A percentile compares a stretch with the other conserved stretches of the same genome.
These are phyloP conservation scores for Corythornis leucogaster DNA, from an alignment of 2,797 vertebrate genomes.

Conservation along the genomic window DNA sequence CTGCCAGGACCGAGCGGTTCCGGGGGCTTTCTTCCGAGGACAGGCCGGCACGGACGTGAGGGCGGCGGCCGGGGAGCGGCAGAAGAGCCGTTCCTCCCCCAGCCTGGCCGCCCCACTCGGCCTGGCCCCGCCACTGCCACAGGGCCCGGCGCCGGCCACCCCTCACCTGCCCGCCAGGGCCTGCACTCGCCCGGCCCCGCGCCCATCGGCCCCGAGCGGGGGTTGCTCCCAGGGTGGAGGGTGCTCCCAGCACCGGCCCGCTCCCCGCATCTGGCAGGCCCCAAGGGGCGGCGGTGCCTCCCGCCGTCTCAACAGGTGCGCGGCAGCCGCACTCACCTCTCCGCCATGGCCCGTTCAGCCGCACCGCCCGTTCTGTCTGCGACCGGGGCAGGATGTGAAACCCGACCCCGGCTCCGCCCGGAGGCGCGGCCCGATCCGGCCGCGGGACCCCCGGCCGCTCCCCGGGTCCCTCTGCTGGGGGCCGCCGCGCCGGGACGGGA, in stretches of 20 bases:
- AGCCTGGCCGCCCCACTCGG: not conserved
- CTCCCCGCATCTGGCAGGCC: too few species aligned
- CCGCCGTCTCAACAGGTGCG: conserved; percentile 28
- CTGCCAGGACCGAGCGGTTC: not conserved
- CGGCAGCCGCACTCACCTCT: not conserved
- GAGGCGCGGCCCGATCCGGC: not conserved
- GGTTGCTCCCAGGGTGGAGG: too few species aligned
- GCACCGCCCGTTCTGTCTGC: not conserved
- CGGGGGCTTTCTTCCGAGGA: not conserved
- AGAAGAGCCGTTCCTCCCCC: not conserved
- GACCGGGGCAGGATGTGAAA: conserved; percentile 22
- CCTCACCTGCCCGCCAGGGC: not conserved
- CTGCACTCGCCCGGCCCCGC: not conserved
- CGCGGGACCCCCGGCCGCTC: conserved; percentile 2
- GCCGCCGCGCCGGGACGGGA: not conserved
- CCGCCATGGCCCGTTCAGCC: not conserved
- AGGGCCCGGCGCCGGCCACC: not conserved
- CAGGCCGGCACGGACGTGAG: too few species aligned
- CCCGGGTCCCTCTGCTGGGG: conserved; percentile 45
- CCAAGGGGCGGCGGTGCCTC: not conserved
- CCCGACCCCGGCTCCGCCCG: not conserved
- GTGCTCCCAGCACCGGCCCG: not conserved
- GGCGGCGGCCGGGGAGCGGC: too few species aligned
- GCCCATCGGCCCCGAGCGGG: not conserved
- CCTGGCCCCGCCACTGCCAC: not conserved